Conservation (phyloP, 2,113 vertebrate genomes). For the Cheirogaleus medius region DNA sequence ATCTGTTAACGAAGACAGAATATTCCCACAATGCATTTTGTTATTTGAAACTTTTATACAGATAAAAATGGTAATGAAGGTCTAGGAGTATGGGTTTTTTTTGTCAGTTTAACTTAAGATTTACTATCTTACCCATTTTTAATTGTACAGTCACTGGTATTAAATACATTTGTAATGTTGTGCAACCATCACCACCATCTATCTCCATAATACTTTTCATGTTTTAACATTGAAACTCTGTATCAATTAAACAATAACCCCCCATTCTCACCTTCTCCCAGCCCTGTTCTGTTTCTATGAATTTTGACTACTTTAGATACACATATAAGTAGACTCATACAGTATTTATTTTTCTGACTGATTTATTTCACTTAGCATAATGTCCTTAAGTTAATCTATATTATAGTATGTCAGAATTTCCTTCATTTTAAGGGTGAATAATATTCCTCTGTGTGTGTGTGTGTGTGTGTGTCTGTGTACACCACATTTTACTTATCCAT, state of each 20-base stretch:
- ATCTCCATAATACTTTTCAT: not conserved
- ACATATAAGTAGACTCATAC: too few species aligned
- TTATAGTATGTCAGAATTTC: too few species aligned
- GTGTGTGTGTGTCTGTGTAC: too few species aligned
- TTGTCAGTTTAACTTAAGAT: not conserved
- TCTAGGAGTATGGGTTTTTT: not conserved
- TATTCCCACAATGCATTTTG: not conserved
- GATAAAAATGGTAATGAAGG: not conserved
- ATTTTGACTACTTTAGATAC: not conserved
- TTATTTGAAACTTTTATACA: constrained; percentile 28
- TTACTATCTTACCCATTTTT: not conserved
- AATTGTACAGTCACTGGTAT: not conserved
- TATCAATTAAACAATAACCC: not conserved
- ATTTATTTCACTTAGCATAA: too few species aligned
- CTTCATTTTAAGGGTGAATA: too few species aligned
- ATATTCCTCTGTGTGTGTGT: too few species aligned
- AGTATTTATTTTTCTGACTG: too few species aligned
- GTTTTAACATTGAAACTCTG: not conserved
- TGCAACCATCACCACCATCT: not conserved
- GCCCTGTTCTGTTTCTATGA: not conserved
- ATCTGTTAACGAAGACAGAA: not conserved
- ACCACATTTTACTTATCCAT: too few species aligned
- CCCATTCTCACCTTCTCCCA: not conserved
- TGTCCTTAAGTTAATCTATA: too few species aligned
- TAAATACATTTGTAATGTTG: not conserved